Evolutionary conservation across 2,797 vertebrate genomes (phyloP), one percentile per base, ranked within the genome.

Genomic region (Peromyscus attwateri): DNA sequence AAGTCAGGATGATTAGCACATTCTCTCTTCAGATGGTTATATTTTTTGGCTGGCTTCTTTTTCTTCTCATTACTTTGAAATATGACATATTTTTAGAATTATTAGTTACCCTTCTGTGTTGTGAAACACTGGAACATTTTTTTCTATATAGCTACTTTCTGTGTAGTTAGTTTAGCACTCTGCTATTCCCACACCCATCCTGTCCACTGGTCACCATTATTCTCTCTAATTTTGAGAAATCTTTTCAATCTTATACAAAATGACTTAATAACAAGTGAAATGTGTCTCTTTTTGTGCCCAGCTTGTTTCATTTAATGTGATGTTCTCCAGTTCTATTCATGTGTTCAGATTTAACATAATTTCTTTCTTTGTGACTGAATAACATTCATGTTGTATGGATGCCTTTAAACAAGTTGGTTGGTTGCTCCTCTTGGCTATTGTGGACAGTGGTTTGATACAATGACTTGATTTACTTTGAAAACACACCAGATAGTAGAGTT

Each of bases 181-280:
- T 66, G 1, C 2, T 5, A 4, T 14, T 0, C 37, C n/a, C 21
- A 21, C 1, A 10, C 11, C 6, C 31, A 11, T 25, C 6, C 14
- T 57, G 31, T 37, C 7, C 49, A 21, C 27, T 64, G 8, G 8
- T 25, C 17, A 80, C 9, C 12, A 2, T 52, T 76, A n/a, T 25
- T 25, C 13, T 34, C 14, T 46, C 43, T 55, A 68, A 66, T 68
- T 94, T 66, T 70, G 3, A 70, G 27, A 70, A 4, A 57, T 29
- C 8, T 17, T 37, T 31, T 57, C 10, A 75, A 34, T 10, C 6
- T 34, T 55, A 40, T 1, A n/a, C 3, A 73, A 34, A 55, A 19
- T 34, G 46, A 27, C 21, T 57, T 55, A 49, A 75, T 19, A 43
- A n/a, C 34, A 43, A 27, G 8, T 52, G n/a, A 6, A 11, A 34